Base-by-base conservation (phyloP, 2,113 vertebrate species). In the Orientallactaga bullata region DNA sequence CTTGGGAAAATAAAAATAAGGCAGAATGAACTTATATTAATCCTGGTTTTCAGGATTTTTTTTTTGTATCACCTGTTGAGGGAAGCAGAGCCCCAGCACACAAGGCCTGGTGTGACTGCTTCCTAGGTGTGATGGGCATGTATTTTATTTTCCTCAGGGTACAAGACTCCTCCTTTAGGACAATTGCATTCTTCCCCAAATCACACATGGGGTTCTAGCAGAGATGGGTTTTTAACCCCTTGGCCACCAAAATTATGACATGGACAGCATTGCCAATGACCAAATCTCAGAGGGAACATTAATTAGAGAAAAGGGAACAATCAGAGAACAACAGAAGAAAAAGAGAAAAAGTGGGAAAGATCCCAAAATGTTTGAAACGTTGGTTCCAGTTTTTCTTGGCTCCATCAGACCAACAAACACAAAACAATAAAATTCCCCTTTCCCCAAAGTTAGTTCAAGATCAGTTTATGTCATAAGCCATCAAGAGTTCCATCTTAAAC, bases 281-380 rank as follows among this genome's bases (percentile, higher is more conserved):
- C 89, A 94, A 72, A 18, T 88, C 17, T 90, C 47, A 60, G 15
- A 77, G 55, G 88, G 51, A 82, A 78, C 35, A 30, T n/a, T 65
- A 68, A 78, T 69, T 23, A 37, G 23, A 66, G 83, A 69, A 63
- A 93, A 93, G 35, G 91, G 58, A 94, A 88, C 74, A 85, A 42
- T 65, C 92, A 93, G 35, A 93, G 58, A 94, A 88, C 74, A 85
- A 42, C 71, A 87, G 55, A 85, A 37, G 69, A 63, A 78, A 84
- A 93, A 86, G 20, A 26, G 47, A 51, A 51, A 65, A 65, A 63
- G 15, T 28, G 7, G 47, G 30, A 80, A 21, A 66, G n/a, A 86
- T 24, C 51, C 35, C 37, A 85, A 1, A 77, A 2, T 85, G 66
- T 37, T 93, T 80, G 61, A 87, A n/a, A 17, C 10, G 60, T 84